These are phyloP conservation scores for Scaptomyza polygonia DNA, from an alignment of 2,888 invertebrate genomes.

Conservation along the genomic window DNA sequence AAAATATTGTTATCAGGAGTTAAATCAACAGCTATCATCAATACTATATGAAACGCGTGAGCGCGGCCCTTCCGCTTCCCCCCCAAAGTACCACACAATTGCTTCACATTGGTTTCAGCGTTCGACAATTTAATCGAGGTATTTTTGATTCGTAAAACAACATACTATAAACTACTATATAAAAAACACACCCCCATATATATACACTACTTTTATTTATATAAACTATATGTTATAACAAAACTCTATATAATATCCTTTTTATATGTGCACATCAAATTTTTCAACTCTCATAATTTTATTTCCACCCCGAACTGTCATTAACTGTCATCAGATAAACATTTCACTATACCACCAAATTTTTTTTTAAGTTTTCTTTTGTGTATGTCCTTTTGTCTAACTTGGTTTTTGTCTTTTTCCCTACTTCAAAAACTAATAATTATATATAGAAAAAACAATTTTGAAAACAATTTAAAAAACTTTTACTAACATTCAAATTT, in stretches of 20 bases:
- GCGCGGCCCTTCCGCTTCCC: conserved; percentile 19
- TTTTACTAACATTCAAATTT: conserved; percentile 30
- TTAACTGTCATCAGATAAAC: no score
- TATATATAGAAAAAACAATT: not conserved
- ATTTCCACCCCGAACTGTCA: no score
- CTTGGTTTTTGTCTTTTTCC: conserved; percentile 2
- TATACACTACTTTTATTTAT: no score
- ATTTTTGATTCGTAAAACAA: conserved; percentile 53
- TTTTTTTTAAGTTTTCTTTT: no score
- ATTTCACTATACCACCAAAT: no score
- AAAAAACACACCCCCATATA: no score
- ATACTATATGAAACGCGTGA: not conserved
- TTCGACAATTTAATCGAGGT: conserved; percentile 65
- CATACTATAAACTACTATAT: not conserved
- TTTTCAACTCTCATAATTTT: no score
- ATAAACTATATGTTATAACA: no score
- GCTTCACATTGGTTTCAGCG: conserved; percentile 72
- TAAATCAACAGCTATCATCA: no score
- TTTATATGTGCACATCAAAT: no score
- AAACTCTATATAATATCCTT: no score
- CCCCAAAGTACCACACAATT: conserved; percentile 65
- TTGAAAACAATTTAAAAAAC: conserved; percentile 38
- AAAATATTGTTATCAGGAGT: no score
- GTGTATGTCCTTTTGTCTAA: not conserved
- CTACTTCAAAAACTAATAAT: not conserved